phyloP scores from a whole-genome alignment of 2,888 invertebrate species.

The Drosophila mulleri region DNA sequence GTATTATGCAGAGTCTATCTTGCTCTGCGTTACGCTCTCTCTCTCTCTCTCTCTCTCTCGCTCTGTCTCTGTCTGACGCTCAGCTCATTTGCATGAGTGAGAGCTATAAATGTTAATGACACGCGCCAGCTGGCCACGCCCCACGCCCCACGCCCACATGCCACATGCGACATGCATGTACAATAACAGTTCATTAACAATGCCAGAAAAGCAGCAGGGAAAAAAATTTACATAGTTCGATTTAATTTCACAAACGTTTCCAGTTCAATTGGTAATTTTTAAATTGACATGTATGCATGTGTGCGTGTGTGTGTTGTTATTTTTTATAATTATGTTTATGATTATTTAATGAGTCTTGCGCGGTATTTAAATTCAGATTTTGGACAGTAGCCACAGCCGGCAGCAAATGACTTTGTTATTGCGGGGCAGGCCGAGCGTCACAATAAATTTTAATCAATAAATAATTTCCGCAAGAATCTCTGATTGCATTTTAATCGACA shows the following conservation, averaged over 20 bases:
- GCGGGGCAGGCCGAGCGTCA: background rate
- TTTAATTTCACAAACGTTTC: conserved; percentile 1
- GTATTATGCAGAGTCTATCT: background rate
- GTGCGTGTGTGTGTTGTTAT: conserved; percentile 2
- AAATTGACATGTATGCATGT: background rate
- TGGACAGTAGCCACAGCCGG: conserved; percentile 17
- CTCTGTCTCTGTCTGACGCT: too few species aligned
- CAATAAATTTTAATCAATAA: conserved; percentile 61
- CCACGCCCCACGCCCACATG: conserved; percentile 2
- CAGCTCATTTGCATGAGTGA: conserved; percentile 30
- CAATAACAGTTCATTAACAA: conserved; percentile 56
- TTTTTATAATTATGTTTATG: conserved; percentile 62
- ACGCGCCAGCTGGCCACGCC: conserved; percentile 21
- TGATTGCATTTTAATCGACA: conserved; percentile 52
- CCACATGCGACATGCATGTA: background rate
- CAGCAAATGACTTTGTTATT: background rate
- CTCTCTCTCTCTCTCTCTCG: too few species aligned
- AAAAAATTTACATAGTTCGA: conserved; percentile 10
- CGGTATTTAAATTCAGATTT: conserved; percentile 47
- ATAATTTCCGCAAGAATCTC: conserved; percentile 66
- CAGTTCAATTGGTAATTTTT: conserved; percentile 37
- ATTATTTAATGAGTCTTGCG: conserved; percentile 59
- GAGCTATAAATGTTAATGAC: conserved; percentile 4
- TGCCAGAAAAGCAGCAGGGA: conserved; percentile 32
- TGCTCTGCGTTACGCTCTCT: background rate